Conservation (phyloP, 2,797 vertebrate species). For the Rhinella marina region DNA sequence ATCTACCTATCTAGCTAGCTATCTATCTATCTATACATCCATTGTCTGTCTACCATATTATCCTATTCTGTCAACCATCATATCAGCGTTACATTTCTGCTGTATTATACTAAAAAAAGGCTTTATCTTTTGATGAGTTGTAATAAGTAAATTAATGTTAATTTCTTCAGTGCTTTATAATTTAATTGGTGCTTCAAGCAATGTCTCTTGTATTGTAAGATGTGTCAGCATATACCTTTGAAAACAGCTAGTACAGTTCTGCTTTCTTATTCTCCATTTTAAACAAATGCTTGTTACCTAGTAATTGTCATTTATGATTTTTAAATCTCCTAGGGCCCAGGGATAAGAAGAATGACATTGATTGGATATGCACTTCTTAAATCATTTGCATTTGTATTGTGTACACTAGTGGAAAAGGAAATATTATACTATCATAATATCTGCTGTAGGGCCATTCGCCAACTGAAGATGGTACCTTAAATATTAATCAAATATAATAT, state of each 20-base stretch:
- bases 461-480: too few species aligned
- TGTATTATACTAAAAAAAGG: background rate
- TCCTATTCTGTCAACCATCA: background rate
- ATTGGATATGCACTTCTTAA: background rate
- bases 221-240: constrained; percentile 40
- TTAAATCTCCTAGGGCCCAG: background rate
- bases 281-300: background rate
- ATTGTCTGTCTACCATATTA: background rate
- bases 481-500: too few species aligned
- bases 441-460: background rate
- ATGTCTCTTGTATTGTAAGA: constrained; percentile 43
- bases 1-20: background rate
- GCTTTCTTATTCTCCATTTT: constrained; percentile 5
- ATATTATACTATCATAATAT: background rate
- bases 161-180: constrained; percentile 47
- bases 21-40: background rate
- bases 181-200: constrained; percentile 55
- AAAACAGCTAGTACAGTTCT: constrained; percentile 5
- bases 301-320: constrained; percentile 23
- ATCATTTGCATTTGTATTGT: background rate
- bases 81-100: background rate
- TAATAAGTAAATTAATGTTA: constrained; percentile 53
- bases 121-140: constrained; percentile 36
- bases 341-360: background rate
- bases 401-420: background rate